Conservation (phyloP, 2,888 invertebrate species). For the Drosophila tanythrix region DNA sequence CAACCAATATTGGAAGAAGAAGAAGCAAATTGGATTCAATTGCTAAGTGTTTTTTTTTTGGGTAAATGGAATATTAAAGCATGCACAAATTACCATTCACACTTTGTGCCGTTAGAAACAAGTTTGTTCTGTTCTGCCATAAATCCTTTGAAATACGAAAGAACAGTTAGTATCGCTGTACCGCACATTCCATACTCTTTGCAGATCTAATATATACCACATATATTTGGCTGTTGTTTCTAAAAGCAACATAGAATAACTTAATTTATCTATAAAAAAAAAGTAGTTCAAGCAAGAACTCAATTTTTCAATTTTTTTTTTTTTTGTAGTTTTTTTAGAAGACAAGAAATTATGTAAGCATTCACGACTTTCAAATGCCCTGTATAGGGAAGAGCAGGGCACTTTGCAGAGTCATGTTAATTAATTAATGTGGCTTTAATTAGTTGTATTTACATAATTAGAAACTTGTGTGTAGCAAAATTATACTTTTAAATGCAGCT, state of each 20-base stretch:
- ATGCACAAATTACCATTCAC: constrained; percentile 76
- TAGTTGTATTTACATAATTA: constrained; percentile 1
- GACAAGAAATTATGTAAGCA: background rate
- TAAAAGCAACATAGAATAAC: background rate
- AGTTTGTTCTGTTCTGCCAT: constrained; percentile 33
- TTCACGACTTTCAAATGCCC: constrained; percentile 26
- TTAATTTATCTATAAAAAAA: background rate
- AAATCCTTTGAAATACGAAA: constrained; percentile 47
- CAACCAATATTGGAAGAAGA: constrained; percentile 43
- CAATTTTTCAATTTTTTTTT: background rate
- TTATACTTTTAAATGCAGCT: background rate
- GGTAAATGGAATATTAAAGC: constrained; percentile 52
- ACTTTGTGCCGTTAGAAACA: constrained; percentile 68
- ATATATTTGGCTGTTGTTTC: background rate
- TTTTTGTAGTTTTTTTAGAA: too few relatives aligned
- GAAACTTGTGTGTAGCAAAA: background rate
- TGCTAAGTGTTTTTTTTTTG: background rate
- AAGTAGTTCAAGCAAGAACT: background rate
- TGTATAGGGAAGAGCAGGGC: background rate
- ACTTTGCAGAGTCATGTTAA: background rate
- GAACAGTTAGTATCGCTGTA: background rate
- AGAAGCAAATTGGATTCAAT: background rate
- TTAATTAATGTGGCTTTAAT: background rate
- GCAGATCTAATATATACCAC: background rate
- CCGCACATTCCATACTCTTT: background rate